phyloP scores from a whole-genome alignment of 2,113 vertebrate species.

The Thunnus thynnus region DNA sequence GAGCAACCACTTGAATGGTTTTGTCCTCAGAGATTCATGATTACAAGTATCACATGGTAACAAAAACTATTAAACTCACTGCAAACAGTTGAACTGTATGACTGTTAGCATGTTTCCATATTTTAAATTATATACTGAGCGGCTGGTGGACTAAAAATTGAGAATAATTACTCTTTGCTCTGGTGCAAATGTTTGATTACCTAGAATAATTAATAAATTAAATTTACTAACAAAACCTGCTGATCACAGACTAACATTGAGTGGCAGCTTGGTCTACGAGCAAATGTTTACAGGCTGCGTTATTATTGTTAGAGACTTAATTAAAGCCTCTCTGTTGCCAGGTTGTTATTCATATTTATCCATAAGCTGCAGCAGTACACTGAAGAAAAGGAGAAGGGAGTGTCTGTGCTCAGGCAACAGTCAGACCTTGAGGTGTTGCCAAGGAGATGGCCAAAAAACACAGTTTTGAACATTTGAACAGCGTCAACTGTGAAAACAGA shows the following conservation, averaged over 20 bases:
- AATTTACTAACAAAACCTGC: slow-evolving; percentile 2
- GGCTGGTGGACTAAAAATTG: too few species aligned
- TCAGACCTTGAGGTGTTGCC: slow-evolving; percentile 47
- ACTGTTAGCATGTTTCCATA: not conserved
- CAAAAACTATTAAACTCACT: not conserved
- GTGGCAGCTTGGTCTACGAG: not conserved
- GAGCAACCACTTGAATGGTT: not conserved
- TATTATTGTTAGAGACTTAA: slow-evolving; percentile 47
- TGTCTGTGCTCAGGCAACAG: slow-evolving; percentile 27
- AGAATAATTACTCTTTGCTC: not conserved
- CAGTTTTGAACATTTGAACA: slow-evolving; percentile 8
- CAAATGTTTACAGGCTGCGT: slow-evolving; percentile 12
- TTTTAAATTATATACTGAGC: not conserved
- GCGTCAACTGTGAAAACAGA: not conserved
- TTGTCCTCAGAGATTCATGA: not conserved
- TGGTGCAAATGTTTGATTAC: slow-evolving; percentile 14
- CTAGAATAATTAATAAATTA: slow-evolving; percentile 4
- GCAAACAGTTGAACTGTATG: not conserved
- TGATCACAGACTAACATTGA: slow-evolving; percentile 14
- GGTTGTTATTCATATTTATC: slow-evolving; percentile 54
- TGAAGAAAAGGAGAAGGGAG: slow-evolving; percentile 23
- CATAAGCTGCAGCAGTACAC: slow-evolving; percentile 31
- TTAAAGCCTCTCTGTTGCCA: slow-evolving; percentile 69
- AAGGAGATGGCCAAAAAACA: slow-evolving; percentile 13
- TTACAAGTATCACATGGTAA: not conserved